phyloP scores from a whole-genome alignment of 2,888 invertebrate species.

The Chymomyza procnemis region DNA sequence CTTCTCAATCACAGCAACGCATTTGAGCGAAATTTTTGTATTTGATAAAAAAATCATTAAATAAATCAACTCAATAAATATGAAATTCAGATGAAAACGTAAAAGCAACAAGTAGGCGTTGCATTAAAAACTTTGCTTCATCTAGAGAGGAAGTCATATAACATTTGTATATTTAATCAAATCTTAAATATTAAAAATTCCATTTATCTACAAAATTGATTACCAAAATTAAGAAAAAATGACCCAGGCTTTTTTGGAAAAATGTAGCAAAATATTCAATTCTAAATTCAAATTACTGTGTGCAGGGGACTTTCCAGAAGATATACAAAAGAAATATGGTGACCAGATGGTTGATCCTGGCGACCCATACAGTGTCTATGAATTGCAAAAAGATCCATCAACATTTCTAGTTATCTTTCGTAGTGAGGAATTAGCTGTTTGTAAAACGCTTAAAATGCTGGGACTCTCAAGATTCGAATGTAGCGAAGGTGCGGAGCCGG shows the following conservation, averaged over 20 bases:
- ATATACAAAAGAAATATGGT: constrained; percentile 14
- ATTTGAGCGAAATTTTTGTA: no score
- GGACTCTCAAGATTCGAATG: constrained; percentile 5
- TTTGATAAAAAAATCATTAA: no score
- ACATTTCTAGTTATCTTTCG: constrained; percentile 16
- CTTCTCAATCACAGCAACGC: no score
- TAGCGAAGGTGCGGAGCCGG: background rate
- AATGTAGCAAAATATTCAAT: background rate
- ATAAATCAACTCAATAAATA: no score
- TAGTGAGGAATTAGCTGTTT: background rate
- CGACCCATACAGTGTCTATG: constrained; percentile 22
- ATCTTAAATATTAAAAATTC: no score
- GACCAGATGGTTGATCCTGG: background rate
- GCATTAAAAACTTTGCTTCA: no score
- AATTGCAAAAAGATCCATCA: background rate
- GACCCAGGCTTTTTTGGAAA: background rate
- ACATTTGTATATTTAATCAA: no score
- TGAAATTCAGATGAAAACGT: no score
- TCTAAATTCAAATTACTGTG: constrained; percentile 21
- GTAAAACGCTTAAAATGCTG: background rate
- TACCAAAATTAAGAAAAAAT: background rate
- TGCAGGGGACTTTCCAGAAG: constrained; percentile 19
- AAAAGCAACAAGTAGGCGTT: no score
- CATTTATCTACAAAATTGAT: no score
- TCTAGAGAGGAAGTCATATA: no score